Percentiles rank a stretch among this genome's conserved stretches.
phyloP scores from a whole-genome alignment of 1,140 invertebrate species.

The Zaprionus inermis region DNA sequence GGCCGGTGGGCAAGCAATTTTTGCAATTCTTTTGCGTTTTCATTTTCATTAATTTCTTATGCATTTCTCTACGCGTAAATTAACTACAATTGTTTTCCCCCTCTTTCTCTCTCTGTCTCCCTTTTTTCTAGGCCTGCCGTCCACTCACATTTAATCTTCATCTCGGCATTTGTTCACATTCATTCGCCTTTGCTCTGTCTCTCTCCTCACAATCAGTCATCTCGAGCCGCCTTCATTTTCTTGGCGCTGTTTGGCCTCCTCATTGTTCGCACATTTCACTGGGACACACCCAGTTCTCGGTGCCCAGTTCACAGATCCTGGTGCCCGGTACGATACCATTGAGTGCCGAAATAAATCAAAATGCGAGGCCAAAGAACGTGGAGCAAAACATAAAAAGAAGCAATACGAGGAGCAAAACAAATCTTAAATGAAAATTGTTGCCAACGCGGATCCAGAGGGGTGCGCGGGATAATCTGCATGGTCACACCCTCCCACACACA shows the following conservation, averaged over 20 bases:
- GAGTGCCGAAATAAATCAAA: conserved; percentile 80
- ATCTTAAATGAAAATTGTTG: conserved; percentile 80
- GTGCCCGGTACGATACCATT: conserved; percentile 34
- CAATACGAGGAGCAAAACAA: conserved; percentile 59
- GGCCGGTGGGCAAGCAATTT: conserved; percentile 4
- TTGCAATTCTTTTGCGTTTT: conserved; percentile 30
- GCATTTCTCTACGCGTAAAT: conserved; percentile 73
- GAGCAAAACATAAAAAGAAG: conserved; percentile 27
- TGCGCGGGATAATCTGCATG: conserved; percentile 52
- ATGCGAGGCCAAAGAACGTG: conserved; percentile 43
- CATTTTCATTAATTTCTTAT: conserved; percentile 76
- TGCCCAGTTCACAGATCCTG: not conserved
- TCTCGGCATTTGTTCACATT: conserved; percentile 63
- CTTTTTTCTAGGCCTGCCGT: conserved; percentile 53
- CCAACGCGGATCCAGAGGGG: conserved; percentile 47
- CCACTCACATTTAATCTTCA: conserved; percentile 78
- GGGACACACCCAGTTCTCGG: not conserved
- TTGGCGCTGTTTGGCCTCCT: conserved; percentile 55
- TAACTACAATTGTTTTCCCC: conserved; percentile 77
- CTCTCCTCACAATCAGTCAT: conserved; percentile 59
- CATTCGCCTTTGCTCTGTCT: conserved; percentile 38
- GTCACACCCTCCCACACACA: conserved; percentile 6
- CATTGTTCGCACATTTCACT: conserved; percentile 35
- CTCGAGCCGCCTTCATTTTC: conserved; percentile 62
- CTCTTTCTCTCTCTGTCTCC: not conserved